Evolutionary conservation across 1,140 invertebrate species (phyloP).

Genomic region (Polypedilum vanderplanki): DNA sequence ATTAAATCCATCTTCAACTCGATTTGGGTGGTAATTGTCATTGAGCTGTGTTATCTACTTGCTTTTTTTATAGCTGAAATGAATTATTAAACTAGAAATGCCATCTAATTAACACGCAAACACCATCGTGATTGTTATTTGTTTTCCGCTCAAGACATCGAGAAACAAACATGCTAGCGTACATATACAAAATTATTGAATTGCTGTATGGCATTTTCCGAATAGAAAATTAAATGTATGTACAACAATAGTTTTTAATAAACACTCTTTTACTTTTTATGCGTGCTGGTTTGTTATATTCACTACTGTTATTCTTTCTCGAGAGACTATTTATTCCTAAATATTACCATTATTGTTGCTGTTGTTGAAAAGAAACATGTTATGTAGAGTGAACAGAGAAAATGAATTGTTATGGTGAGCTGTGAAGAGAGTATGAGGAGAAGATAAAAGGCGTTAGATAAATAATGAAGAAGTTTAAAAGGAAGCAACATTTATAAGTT

Average conservation of each 20-base stretch:
- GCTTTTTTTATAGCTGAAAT: background rate
- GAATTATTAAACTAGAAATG: slow-evolving; percentile 14
- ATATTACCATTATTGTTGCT: too few relatives aligned
- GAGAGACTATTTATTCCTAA: too few relatives aligned
- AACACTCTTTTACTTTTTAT: background rate
- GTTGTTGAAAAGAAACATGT: background rate
- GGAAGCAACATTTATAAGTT: slow-evolving; percentile 18
- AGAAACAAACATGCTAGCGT: slow-evolving; percentile 4
- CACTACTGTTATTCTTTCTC: too few relatives aligned
- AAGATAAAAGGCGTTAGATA: slow-evolving; percentile 18
- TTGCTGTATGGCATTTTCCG: background rate
- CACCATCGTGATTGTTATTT: slow-evolving; percentile 12
- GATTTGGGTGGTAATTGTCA: slow-evolving; percentile 17
- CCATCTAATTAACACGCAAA: slow-evolving; percentile 5
- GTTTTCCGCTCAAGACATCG: background rate
- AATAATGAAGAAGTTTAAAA: slow-evolving; percentile 7
- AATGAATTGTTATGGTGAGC: slow-evolving; percentile 6
- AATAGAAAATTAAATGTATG: slow-evolving; percentile 1
- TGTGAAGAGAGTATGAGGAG: background rate
- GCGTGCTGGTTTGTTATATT: background rate
- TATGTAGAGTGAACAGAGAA: slow-evolving; percentile 19
- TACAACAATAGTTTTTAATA: slow-evolving; percentile 6
- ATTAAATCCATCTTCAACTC: background rate
- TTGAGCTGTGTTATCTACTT: background rate
- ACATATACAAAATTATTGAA: too few relatives aligned